These are phyloP conservation scores for Leptestheria dahalacensis DNA, from an alignment of 1,140 invertebrate genomes.

Conservation along the genomic window DNA sequence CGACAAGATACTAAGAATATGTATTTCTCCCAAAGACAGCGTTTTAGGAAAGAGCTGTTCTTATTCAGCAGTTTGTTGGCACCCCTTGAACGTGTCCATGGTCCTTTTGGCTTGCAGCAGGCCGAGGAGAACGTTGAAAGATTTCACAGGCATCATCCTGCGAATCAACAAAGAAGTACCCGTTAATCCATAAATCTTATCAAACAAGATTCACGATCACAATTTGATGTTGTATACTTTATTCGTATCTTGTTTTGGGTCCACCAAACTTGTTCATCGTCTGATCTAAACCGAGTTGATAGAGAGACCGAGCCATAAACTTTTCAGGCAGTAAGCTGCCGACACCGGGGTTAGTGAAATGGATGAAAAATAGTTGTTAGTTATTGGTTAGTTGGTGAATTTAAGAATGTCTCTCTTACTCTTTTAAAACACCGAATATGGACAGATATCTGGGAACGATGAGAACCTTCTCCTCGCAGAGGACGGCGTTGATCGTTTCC, in stretches of 20 bases:
- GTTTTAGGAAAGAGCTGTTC: too few relatives aligned
- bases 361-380: neutral
- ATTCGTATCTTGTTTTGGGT: conserved; percentile 5
- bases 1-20: too few relatives aligned
- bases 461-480: conserved; percentile 59
- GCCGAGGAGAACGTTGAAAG: neutral
- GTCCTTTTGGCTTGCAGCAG: neutral
- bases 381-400: neutral
- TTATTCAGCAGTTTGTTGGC: neutral
- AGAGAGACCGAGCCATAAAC: neutral
- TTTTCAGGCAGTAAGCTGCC: conserved; percentile 5
- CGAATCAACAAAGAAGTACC: too few relatives aligned
- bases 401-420: conserved; percentile 33
- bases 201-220: too few relatives aligned
- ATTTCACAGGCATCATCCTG: neutral
- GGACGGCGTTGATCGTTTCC: conserved; percentile 61
- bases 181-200: too few relatives aligned
- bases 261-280: conserved; percentile 13
- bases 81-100: neutral
- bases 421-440: conserved; percentile 45
- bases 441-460: conserved; percentile 59
- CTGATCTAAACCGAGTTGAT: conserved; percentile 3
- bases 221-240: neutral
- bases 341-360: neutral
- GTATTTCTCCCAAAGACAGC: too few relatives aligned